Evolutionary conservation across 2,888 invertebrate genomes (phyloP), one percentile per base, ranked within the genome.

Genomic region (Lycocerus yunnanus): DNA sequence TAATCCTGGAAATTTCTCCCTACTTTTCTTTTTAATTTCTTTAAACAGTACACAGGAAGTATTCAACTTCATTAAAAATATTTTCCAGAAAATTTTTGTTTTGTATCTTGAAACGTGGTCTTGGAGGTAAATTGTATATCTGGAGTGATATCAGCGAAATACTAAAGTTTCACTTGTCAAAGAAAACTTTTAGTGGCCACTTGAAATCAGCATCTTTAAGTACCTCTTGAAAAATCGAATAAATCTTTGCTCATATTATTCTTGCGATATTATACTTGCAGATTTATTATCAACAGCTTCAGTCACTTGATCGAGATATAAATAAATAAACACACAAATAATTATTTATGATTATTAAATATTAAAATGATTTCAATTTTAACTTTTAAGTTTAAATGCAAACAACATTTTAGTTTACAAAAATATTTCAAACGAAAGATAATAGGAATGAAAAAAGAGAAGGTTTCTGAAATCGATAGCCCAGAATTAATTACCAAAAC

Each of bases 1-100:
- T 75, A 75, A 73, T 77, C 77, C 75, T 77, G 75, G 73, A 77
- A 75, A 74, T 75, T 77, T 77, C 71, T 70, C 71, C 75, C 73
- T 75, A 75, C 72, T 75, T 75, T 75, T 73, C 75, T 75, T 77
- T 77, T 43, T 43, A 43, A 43, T 43, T 43, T 43, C 43, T 43
- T 43, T 13, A 43, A 43, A 43, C 43, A 43, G 13, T 43, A 43
- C 43, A 43, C 43, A 43, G 43, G n/a, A 43, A 43, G 43, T 43
- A 43, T 43, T 43, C 43, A 43, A 43, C 43, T 43, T 43, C 43
- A 43, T 43, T 43, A 43, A 43, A 43, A 43, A 43, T 43, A 43
- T 43, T 43, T 43, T 43, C n/a, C 4, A n/a, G n/a, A 43, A n/a
- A 43, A 43, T 43, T 43, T n/a, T 43, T 43, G n/a, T 43, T 43